Conservation (phyloP, 2,797 vertebrate genomes). For the Pelodytes ibericus region DNA sequence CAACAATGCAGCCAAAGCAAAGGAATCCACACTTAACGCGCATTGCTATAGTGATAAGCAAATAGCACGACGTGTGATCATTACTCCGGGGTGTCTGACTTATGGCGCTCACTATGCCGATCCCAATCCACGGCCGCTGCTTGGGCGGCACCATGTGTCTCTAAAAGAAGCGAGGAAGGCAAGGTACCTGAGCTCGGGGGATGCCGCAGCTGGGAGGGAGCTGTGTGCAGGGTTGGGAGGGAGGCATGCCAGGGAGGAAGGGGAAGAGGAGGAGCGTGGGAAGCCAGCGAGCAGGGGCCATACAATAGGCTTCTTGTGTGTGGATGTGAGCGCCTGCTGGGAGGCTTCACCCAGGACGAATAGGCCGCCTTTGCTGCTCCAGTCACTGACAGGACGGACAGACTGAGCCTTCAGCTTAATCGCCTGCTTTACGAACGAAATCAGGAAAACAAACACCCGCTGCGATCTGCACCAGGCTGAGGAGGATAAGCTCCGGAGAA, state of each 20-base stretch:
- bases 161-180: too few species aligned
- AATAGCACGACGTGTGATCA: too few species aligned
- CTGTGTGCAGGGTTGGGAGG: constrained; percentile 31
- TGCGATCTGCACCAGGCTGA: background rate
- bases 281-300: constrained; percentile 49
- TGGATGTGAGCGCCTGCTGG: constrained; percentile 44
- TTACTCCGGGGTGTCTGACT: too few species aligned
- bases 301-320: constrained; percentile 56
- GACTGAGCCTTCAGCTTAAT: background rate
- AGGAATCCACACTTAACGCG: too few species aligned
- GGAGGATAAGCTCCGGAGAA: constrained; percentile 4
- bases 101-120: too few species aligned
- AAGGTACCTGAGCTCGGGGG: background rate
- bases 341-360: background rate
- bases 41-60: too few species aligned
- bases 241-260: constrained; percentile 36
- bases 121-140: too few species aligned
- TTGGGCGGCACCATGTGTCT: too few species aligned
- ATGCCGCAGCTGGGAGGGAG: background rate
- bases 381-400: background rate
- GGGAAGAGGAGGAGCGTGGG: constrained; percentile 51
- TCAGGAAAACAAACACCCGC: background rate
- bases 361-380: background rate
- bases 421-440: background rate
- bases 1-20: too few species aligned